Evolutionary conservation across 2,888 invertebrate species (phyloP), one percentile per base, ranked within the genome.

Genomic region (Capitulum mitella): DNA sequence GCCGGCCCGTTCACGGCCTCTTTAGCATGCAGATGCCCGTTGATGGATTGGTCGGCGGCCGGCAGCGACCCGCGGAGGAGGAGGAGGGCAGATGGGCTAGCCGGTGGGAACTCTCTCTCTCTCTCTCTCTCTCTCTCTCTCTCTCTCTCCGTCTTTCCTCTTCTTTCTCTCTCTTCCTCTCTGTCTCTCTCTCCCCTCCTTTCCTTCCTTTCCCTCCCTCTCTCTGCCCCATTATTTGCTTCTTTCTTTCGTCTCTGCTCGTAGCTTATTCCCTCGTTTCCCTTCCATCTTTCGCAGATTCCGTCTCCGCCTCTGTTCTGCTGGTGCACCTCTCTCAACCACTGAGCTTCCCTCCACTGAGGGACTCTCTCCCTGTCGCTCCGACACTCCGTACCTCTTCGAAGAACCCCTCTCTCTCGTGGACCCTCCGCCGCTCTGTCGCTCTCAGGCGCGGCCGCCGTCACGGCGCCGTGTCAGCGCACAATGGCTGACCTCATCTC

Each of bases 121-220:
- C 76, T 61, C 29, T 78, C 51, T 40, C 61, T 58, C 58, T 61
- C 58, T 58, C 78, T 78, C 40, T 64, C 34, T 29, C 54, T 34
- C 77, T 54, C 29, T 54, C 26, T 26, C 32, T 48, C 34, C 26
- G n/a, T 34, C 46, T 34, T 29, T 46, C 48, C 19, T 10, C 2
- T n/a, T 22, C 51, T 61, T 22, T 77, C 34, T 34, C 74, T 54
- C 8, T 48, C 6, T 37, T 32, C 70, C 54, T 54, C 51, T n/a
- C 12, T 70, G 19, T 51, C 26, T 48, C 51, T 75, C 58, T 43
- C 54, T 43, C 37, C 34, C n/a, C 26, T 43, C 19, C 10, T 34
- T n/a, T 40, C 34, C 29, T n/a, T 32, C 19, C 22, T 32, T 8
- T 32, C 6, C 5, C 22, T 32, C 32, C 32, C 6, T 32, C 10